Conservation (phyloP, 1,140 invertebrate genomes). For the Bombus turneri region DNA sequence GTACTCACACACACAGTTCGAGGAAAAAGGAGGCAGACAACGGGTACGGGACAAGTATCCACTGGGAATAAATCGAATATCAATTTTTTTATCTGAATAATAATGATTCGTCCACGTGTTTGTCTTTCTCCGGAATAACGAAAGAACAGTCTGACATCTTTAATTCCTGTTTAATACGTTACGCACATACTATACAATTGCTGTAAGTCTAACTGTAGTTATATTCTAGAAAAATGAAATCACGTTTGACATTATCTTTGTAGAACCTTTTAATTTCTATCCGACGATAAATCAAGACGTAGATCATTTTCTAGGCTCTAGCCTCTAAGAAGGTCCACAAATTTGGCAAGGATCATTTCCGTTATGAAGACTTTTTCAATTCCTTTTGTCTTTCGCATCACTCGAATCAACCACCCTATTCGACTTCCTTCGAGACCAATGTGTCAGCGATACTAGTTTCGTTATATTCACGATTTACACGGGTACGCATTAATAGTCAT, state of each 20-base stretch:
- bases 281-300: too few relatives aligned
- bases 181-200: too few relatives aligned
- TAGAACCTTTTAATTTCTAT: not conserved
- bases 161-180: too few relatives aligned
- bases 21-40: not conserved
- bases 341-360: too few relatives aligned
- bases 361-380: not conserved
- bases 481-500: too few relatives aligned
- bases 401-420: not conserved
- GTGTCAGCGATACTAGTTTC: not conserved
- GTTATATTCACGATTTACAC: too few relatives aligned
- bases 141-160: too few relatives aligned
- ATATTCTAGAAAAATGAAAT: not conserved
- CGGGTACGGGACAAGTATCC: not conserved
- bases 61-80: not conserved
- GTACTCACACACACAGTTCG: not conserved
- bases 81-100: too few relatives aligned
- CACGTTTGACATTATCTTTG: not conserved
- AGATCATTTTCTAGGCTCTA: not conserved
- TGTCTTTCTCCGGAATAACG: too few relatives aligned
- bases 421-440: not conserved
- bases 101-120: too few relatives aligned
- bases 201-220: too few relatives aligned
- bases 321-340: too few relatives aligned
- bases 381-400: not conserved